Conservation (phyloP, 2,888 invertebrate genomes). For the Drosophila pseudotalamancana region DNA sequence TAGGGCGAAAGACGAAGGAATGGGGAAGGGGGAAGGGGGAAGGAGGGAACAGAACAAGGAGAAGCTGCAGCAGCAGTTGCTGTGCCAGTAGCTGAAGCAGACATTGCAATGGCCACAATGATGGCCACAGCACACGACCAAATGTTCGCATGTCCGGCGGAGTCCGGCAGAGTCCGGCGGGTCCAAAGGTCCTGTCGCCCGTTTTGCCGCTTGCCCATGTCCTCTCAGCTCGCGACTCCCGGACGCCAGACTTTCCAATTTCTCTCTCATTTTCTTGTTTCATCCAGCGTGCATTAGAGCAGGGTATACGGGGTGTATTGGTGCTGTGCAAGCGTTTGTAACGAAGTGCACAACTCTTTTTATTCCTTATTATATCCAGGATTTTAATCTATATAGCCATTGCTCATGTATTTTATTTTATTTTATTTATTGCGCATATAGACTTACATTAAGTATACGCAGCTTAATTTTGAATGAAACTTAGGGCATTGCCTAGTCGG, state of each 20-base stretch:
- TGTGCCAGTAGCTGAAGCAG: neutral
- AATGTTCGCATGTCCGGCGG: constrained; percentile 33
- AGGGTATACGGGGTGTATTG: too few species aligned
- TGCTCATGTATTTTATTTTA: too few species aligned
- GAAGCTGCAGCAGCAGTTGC: neutral
- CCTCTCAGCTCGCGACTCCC: neutral
- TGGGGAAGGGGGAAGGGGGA: neutral
- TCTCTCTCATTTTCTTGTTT: constrained; percentile 4
- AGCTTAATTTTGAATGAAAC: too few species aligned
- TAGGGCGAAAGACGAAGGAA: constrained; percentile 12
- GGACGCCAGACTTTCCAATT: neutral
- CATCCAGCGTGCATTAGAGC: too few species aligned
- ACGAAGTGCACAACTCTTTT: too few species aligned
- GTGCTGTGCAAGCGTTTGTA: too few species aligned
- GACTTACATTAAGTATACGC: too few species aligned
- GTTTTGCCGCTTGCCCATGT: constrained; percentile 6
- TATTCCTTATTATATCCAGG: too few species aligned
- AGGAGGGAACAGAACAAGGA: neutral
- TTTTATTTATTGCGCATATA: too few species aligned
- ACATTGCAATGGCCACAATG: constrained; percentile 47
- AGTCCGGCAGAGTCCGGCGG: neutral
- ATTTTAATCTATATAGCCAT: too few species aligned
- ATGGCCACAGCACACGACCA: constrained; percentile 69
- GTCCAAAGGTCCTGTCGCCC: constrained; percentile 10
- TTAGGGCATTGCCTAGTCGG: too few species aligned